Percentiles rank a stretch among this genome's conserved stretches.
Conservation (phyloP, 64 coral and sea anemone species). For the Exaiptasia diaphana region DNA sequence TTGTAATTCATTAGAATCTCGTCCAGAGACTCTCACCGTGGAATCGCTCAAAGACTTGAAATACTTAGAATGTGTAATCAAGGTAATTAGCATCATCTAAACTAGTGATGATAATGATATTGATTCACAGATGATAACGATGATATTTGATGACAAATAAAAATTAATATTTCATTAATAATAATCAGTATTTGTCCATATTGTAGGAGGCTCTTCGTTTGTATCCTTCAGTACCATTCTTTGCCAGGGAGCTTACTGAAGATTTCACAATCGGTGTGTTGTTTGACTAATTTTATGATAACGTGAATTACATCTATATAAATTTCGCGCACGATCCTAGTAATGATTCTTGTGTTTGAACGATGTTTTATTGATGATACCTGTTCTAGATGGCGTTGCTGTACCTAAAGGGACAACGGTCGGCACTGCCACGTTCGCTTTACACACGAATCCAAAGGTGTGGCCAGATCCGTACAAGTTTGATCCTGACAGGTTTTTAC, state of each 20-base stretch:
- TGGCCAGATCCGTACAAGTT: slow-evolving; percentile 31
- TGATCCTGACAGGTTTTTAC: slow-evolving; percentile 45
- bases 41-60: slow-evolving; percentile 37
- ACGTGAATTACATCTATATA: not conserved
- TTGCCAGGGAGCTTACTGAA: slow-evolving; percentile 27
- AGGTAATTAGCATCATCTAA: too few relatives aligned
- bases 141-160: not conserved
- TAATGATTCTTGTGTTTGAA: too few relatives aligned
- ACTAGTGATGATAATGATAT: not conserved
- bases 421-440: not conserved
- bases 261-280: not conserved
- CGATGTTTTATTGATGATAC: too few relatives aligned
- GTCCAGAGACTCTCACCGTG: slow-evolving; percentile 19
- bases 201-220: slow-evolving; percentile 50
- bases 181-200: too few relatives aligned
- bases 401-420: slow-evolving; percentile 38
- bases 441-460: slow-evolving; percentile 40
- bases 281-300: not conserved
- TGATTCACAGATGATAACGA: not conserved
- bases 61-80: slow-evolving; percentile 57
- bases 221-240: slow-evolving; percentile 44
- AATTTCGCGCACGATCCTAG: too few relatives aligned
- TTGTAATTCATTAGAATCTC: not conserved
- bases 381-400: not conserved
- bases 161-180: too few relatives aligned